Percentiles rank a stretch among this genome's conserved stretches.
Evolutionary conservation across 2,888 invertebrate species (phyloP).

Genomic region (Dione juno): DNA sequence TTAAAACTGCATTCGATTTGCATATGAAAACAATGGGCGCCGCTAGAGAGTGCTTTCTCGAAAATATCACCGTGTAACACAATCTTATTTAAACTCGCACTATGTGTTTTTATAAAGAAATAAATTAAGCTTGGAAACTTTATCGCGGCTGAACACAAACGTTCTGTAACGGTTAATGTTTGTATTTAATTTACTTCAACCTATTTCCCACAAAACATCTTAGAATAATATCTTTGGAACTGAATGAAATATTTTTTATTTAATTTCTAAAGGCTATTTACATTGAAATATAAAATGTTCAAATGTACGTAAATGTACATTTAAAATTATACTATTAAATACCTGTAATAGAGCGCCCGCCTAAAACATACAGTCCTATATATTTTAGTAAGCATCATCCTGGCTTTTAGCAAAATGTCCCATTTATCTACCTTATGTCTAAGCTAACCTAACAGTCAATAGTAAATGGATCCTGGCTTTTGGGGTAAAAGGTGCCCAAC

Average conservation of each 20-base stretch:
- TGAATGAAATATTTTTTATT: neutral
- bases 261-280: neutral
- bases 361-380: conserved; percentile 16
- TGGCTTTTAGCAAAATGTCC: conserved; percentile 39
- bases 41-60: conserved; percentile 54
- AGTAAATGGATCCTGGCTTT: conserved; percentile 38
- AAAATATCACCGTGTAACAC: conserved; percentile 52
- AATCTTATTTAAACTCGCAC: conserved; percentile 74
- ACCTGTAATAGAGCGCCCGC: neutral
- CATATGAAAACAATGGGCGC: conserved; percentile 42
- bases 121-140: conserved; percentile 46
- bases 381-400: conserved; percentile 30
- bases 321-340: neutral
- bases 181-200: conserved; percentile 5
- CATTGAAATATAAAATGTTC: neutral
- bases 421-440: conserved; percentile 39
- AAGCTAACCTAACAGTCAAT: conserved; percentile 37
- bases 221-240: neutral
- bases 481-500: conserved; percentile 35
- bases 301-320: neutral
- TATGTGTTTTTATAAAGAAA: conserved; percentile 58
- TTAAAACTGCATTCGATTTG: conserved; percentile 41
- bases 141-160: conserved; percentile 42
- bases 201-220: neutral
- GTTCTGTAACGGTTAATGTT: conserved; percentile 24